Percentiles rank a stretch among this genome's conserved stretches.
phyloP scores from a whole-genome alignment of 2,797 vertebrate species.

The Sebastes oblongus region DNA sequence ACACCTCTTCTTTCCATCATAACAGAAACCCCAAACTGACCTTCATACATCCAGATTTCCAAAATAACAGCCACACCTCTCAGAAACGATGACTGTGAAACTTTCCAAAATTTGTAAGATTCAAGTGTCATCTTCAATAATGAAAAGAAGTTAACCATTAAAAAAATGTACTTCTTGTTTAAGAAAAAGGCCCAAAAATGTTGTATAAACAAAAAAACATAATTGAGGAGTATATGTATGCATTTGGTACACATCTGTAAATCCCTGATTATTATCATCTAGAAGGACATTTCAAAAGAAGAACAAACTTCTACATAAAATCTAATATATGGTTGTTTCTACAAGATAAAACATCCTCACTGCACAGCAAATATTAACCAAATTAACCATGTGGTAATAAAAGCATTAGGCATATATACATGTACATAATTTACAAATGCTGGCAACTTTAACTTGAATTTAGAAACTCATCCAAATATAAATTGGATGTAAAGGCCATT shows the following conservation, averaged over 20 bases:
- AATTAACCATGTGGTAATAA: background rate
- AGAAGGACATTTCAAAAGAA: constrained; percentile 62
- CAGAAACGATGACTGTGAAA: background rate
- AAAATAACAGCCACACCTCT: constrained; percentile 1
- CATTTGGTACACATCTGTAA: background rate
- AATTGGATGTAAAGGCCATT: background rate
- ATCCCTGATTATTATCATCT: constrained; percentile 41
- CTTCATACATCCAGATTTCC: background rate
- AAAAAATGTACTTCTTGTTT: background rate
- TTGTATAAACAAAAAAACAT: background rate
- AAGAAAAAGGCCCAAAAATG: background rate
- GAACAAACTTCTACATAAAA: constrained; percentile 8
- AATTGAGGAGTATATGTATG: background rate
- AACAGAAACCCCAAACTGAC: constrained; percentile 22
- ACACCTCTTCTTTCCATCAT: constrained; percentile 31
- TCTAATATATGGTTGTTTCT: background rate
- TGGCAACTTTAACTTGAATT: background rate
- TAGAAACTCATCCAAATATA: background rate
- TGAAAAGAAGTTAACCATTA: background rate
- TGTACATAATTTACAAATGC: background rate
- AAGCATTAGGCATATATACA: background rate
- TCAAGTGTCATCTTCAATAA: background rate
- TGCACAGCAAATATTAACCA: background rate
- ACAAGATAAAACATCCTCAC: background rate
- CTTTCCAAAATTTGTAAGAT: background rate